Base-by-base conservation (phyloP, 2,888 invertebrate genomes). In the Yponomeuta malinellus region DNA sequence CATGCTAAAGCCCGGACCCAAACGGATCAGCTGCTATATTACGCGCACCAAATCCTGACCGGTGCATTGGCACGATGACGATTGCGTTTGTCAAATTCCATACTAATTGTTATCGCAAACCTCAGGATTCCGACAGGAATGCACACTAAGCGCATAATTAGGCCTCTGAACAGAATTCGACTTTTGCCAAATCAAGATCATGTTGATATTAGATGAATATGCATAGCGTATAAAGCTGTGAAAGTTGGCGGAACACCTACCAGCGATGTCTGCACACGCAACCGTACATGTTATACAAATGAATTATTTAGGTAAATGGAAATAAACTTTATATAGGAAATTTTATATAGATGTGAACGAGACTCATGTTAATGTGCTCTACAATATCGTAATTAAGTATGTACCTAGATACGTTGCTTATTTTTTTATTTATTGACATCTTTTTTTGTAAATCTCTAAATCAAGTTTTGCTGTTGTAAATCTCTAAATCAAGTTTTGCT, bases 221-320 rank as follows among this genome's bases (percentile, higher is more conserved):
- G n/a, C 10, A 52, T 52, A 52, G 12, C 52, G 12, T 15, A 15
- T 59, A 3, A 15, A 12, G 52, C 12, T 59, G 15, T 59, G 52
- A 15, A 12, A 1, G 52, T 59, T 59, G 52, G 15, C 52, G 52
- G 52, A 15, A 52, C 52, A 10, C 52, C 52, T 52, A 52, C 33
- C 52, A 59, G 52, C 15, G 15, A 59, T 5, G 15, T 59, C 15
- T 59, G 52, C 15, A 15, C 5, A 15, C 52, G 12, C 3, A 59
- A 4, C 52, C 29, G 23, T 37, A 48, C 67, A 43, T 68, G 48
- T 48, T 69, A 69, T 69, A 69, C 33, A 31, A 33, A 59, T 59
- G 63, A 63, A 63, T 63, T 69, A 59, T 69, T 48, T 31, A 69
- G 31, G 31, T 69, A 69, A 33, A 59, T 68, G 43, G 3, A 69